phyloP scores from a whole-genome alignment of 1,140 invertebrate genomes.

The Ceratosolen solmsi region DNA sequence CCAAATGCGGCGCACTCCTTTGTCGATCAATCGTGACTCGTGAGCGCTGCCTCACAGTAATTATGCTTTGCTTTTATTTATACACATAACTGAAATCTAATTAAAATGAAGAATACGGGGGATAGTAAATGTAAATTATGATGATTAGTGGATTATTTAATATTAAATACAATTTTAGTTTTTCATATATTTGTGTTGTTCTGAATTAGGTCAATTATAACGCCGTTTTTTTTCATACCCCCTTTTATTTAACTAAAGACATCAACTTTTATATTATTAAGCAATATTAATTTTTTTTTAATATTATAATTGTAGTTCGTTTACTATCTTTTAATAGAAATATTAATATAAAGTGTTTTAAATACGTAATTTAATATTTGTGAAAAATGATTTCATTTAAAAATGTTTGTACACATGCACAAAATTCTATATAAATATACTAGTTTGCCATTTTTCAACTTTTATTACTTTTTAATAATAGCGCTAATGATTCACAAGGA shows the following conservation, averaged over 20 bases:
- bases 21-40: neutral
- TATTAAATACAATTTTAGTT: neutral
- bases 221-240: neutral
- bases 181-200: neutral
- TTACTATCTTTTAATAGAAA: no score
- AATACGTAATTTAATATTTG: no score
- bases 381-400: no score
- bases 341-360: no score
- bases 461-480: neutral
- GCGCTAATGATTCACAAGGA: neutral
- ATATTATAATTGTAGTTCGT: no score
- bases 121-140: neutral
- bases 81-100: neutral
- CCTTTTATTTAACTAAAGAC: neutral
- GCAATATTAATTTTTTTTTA: no score
- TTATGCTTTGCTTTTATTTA: neutral
- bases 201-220: neutral
- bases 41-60: neutral
- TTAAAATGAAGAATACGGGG: neutral
- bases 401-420: no score
- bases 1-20: neutral
- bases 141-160: neutral
- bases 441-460: no score
- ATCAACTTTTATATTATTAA: no score
- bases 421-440: no score